Base-by-base conservation (phyloP, 2,113 vertebrate species). In the Rhipidura dahli region DNA sequence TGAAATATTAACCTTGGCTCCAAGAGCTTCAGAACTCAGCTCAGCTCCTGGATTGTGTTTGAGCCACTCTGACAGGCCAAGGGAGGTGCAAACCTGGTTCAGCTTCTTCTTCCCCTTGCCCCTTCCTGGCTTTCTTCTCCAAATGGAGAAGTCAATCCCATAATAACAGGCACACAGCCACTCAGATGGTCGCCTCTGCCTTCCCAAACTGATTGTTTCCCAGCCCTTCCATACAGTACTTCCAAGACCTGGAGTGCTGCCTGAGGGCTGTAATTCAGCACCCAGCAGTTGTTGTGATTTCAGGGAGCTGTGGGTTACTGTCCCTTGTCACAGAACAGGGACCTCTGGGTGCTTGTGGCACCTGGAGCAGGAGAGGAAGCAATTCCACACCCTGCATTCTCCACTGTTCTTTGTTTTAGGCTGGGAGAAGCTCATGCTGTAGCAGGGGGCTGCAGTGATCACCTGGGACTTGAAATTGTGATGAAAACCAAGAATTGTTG, bases 231-330 rank as follows among this genome's bases (percentile, higher is more conserved):
- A 21, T 7, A 28, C 27, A 63, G 57, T 53, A 24, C 51, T 87
- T 87, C 0, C 27, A 76, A 71, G 89, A 64, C 71, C 81, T 76
- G 68, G 84, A 84, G 84, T 81, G 59, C 68, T 88, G 90, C 82
- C 91, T 92, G 57, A 26, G 70, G 37, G 22, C 81, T 94, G 71
- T 92, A 51, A 96, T 95, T 93, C 61, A 84, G 87, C 88, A 56
- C 69, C 87, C 84, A 65, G 85, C 60, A 73, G 44, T 78, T 90
- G 72, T 57, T 91, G 87, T 72, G 93, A 56, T 92, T 94, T 91
- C 56, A 33, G 37, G 39, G 56, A 64, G 68, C 68, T 2, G 8
- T 69, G 60, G 49, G 51, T 63, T 87, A 10, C 80, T 83, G 59
- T 54, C 71, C 81, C 44, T 33, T 26, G 9, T 21, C 66, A n/a